Evolutionary conservation across 1,140 invertebrate species (phyloP).

Genomic region (Philotrypesis tridentata): DNA sequence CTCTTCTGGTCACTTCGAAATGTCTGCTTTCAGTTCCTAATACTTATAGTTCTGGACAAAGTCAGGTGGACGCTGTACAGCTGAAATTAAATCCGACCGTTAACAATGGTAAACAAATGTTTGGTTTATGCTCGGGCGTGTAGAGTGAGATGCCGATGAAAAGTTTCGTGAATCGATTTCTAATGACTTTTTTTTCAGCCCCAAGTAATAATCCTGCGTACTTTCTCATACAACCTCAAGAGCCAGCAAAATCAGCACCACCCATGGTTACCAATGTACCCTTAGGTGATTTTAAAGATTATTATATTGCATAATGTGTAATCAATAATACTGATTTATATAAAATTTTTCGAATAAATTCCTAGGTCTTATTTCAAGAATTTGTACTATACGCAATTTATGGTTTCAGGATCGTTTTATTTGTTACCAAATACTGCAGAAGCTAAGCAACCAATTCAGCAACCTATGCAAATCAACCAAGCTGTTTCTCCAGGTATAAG

Average conservation of each 20-base stretch:
- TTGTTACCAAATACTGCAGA: slow-evolving; percentile 7
- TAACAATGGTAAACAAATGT: slow-evolving; percentile 23
- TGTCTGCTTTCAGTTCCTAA: slow-evolving; percentile 3
- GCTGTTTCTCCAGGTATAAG: slow-evolving; percentile 6
- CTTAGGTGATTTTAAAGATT: slow-evolving; percentile 36
- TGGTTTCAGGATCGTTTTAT: slow-evolving; percentile 21
- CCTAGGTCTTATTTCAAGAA: no score
- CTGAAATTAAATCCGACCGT: background rate
- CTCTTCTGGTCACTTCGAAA: background rate
- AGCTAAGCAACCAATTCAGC: background rate
- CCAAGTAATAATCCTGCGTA: background rate
- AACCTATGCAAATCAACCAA: background rate
- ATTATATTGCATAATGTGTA: no score
- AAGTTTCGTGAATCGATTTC: background rate
- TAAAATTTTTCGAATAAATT: background rate
- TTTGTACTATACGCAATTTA: background rate
- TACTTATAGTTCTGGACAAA: background rate
- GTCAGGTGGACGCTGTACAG: background rate
- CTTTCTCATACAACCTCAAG: slow-evolving; percentile 1
- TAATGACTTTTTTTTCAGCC: background rate
- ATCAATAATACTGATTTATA: no score
- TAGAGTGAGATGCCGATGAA: no score
- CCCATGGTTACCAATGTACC: background rate
- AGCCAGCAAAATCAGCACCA: background rate
- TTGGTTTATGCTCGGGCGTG: no score